These are phyloP conservation scores for Nothobranchius furzeri DNA, from an alignment of 2,113 vertebrate genomes.

Conservation along the genomic window DNA sequence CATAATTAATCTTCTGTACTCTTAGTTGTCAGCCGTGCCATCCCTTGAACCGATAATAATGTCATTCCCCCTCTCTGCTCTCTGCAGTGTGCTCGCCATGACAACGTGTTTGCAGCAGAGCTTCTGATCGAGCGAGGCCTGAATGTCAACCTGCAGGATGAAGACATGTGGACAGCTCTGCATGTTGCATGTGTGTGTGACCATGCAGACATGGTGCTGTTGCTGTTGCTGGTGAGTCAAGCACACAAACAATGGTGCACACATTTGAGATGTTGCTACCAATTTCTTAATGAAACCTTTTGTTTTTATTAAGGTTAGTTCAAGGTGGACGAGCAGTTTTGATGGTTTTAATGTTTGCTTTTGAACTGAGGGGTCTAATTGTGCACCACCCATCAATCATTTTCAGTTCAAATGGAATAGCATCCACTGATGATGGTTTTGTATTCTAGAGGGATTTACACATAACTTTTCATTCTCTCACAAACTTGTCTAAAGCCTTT, in stretches of 20 bases:
- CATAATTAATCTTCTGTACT: not conserved
- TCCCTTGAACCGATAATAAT: not conserved
- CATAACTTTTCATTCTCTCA: constrained; percentile 6
- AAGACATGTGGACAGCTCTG: constrained; percentile 94
- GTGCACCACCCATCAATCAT: too few relatives aligned
- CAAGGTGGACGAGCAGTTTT: too few relatives aligned
- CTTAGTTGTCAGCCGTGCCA: too few relatives aligned
- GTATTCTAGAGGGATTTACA: not conserved
- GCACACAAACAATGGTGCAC: not conserved
- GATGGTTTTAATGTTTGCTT: too few relatives aligned
- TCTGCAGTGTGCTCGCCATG: constrained; percentile 90
- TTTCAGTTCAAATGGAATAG: too few relatives aligned
- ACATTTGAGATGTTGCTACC: not conserved
- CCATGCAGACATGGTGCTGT: constrained; percentile 87
- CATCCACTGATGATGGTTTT: too few relatives aligned
- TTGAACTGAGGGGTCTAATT: too few relatives aligned
- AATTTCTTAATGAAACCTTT: constrained; percentile 13
- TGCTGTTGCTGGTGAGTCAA: constrained; percentile 86
- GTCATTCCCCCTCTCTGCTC: constrained; percentile 13
- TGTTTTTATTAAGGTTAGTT: not conserved
- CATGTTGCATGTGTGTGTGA: constrained; percentile 92
- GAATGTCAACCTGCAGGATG: constrained; percentile 92
- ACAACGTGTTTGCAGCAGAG: constrained; percentile 92
- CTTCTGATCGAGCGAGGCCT: constrained; percentile 90
- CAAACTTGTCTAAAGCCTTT: constrained; percentile 14